Base-by-base conservation (phyloP, 2,797 vertebrate genomes). In the Choloepus didactylus region DNA sequence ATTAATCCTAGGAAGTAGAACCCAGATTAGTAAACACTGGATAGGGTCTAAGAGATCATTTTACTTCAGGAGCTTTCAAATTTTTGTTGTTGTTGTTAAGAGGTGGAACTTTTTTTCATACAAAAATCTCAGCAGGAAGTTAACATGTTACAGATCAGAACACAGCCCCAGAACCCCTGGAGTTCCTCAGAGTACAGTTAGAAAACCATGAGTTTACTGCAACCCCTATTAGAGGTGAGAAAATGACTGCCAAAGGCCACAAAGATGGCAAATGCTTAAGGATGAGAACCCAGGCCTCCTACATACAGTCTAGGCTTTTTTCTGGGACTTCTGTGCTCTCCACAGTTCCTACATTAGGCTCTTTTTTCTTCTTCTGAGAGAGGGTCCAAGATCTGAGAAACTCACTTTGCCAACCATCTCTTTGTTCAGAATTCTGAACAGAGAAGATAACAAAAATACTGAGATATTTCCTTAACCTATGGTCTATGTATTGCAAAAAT, bases 61-160 rank as follows among this genome's bases (percentile, higher is more conserved):
- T 25, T 41, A 79, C 5, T 67, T 94, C 4, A 67, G 62, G 19
- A 89, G 46, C 44, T 2, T 54, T 92, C 38, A 72, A 21, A 41
- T 14, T 41, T 75, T 82, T 88, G 56, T 46, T 14, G 25, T n/a
- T 56, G 15, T 66, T 10, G 19, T 51, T 72, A 79, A 89, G 62
- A 70, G 60, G 16, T 46, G 4, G 31, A 95, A 76, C 31, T 79
- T 41, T 75, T 69, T 35, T 88, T 77, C 31, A 46, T 49, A 83
- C 15, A 5, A 87, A 11, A 56, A 80, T 82, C 10, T 82, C 38
- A 77, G 18, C 69, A 27, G 35, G 49, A 91, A 89, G 49, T 44
- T 25, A 59, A 81, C 72, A 83, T 66, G 21, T 94, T 92, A 75
- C 9, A 69, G 60, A 80, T 83, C n/a, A 90, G 51, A 92, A 46